Evolutionary conservation across 92 coral and sea anemone genomes (phyloP).

Genomic region (Nematostella vectensis): DNA sequence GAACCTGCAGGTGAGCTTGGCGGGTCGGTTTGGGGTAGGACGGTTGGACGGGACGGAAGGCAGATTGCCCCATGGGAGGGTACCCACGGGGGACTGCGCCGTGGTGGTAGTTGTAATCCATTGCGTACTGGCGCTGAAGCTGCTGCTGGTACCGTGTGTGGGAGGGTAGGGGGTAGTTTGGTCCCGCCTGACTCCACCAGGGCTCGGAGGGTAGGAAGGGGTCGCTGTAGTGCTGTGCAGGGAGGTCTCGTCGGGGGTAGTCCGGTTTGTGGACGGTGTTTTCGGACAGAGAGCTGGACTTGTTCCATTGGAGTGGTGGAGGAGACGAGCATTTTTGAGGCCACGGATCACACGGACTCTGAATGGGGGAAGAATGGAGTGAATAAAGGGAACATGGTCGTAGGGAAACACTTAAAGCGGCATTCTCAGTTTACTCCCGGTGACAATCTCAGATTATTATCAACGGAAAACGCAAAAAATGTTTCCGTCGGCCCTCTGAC

Average conservation of each 20-base stretch:
- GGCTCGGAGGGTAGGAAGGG: conserved; percentile 74
- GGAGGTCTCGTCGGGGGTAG: conserved; percentile 50
- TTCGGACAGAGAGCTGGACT: conserved; percentile 59
- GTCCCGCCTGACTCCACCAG: conserved; percentile 62
- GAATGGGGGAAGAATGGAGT: not conserved
- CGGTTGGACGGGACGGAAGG: conserved; percentile 67
- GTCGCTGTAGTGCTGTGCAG: conserved; percentile 77
- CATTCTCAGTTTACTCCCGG: not conserved
- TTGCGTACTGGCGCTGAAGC: conserved; percentile 76
- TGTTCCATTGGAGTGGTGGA: conserved; percentile 72
- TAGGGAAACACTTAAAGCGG: no score
- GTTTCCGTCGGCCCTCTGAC: no score
- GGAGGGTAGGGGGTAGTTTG: conserved; percentile 50
- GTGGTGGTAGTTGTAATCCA: conserved; percentile 59
- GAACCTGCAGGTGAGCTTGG: conserved; percentile 74
- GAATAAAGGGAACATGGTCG: no score
- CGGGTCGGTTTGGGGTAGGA: conserved; percentile 41
- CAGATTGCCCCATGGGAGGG: conserved; percentile 46
- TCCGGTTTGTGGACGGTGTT: conserved; percentile 45
- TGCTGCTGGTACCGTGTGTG: conserved; percentile 64
- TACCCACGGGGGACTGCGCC: conserved; percentile 50
- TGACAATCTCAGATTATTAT: not conserved
- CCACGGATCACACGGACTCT: conserved; percentile 46
- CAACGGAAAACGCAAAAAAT: not conserved
- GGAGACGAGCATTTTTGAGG: conserved; percentile 56